Evolutionary conservation across 1,140 invertebrate species (phyloP).

Genomic region (Caerostris extrusa): DNA sequence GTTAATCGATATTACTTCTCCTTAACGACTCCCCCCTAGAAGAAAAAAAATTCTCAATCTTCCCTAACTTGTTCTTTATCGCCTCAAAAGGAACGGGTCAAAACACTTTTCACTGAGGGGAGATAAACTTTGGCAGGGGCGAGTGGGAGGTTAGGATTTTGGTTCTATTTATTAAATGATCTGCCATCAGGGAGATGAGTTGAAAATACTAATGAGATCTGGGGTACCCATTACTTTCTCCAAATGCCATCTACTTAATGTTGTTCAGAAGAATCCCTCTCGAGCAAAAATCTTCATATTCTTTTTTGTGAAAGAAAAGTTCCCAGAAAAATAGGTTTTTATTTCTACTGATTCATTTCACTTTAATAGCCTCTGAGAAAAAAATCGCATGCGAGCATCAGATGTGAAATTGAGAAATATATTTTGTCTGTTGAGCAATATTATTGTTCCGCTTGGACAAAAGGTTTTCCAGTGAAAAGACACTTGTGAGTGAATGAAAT

Average conservation of each 20-base stretch:
- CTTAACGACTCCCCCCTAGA: conserved; percentile 35
- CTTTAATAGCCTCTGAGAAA: no score
- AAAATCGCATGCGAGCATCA: no score
- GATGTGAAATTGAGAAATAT: no score
- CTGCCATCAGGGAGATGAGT: conserved; percentile 55
- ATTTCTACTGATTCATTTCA: no score
- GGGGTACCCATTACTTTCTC: conserved; percentile 19
- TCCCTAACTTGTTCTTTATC: conserved; percentile 49
- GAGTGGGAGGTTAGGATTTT: neutral
- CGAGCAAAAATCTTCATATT: neutral
- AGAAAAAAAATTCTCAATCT: conserved; percentile 32
- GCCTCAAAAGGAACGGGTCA: neutral
- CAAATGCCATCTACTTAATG: conserved; percentile 49
- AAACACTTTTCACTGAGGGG: conserved; percentile 42
- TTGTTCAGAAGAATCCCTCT: conserved; percentile 42
- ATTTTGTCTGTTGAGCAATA: no score
- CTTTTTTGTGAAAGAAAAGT: neutral
- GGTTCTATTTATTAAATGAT: conserved; percentile 59
- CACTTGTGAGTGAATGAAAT: no score
- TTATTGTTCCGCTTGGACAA: no score
- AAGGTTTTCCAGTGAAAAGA: no score
- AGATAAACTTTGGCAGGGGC: conserved; percentile 7
- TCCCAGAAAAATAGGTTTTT: no score
- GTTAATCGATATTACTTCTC: conserved; percentile 53
- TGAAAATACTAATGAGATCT: conserved; percentile 39